Evolutionary conservation across 2,113 vertebrate genomes (phyloP).

Genomic region (Barbus barbus): DNA sequence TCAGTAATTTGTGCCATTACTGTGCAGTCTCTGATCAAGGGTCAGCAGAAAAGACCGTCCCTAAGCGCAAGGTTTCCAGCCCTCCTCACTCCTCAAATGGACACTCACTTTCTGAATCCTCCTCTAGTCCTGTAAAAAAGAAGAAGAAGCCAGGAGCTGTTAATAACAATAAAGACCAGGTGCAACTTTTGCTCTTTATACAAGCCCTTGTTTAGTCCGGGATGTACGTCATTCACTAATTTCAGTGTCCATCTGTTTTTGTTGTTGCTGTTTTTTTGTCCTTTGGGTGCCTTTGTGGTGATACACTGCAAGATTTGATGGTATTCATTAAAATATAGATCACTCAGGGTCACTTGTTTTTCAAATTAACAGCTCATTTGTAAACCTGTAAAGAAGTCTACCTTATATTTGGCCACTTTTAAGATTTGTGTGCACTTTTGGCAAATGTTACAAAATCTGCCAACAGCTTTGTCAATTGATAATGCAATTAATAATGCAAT

Average conservation of each 20-base stretch:
- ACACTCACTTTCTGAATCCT: constrained; percentile 90
- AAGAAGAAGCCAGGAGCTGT: constrained; percentile 97
- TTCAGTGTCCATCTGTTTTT: not conserved
- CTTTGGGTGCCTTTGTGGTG: not conserved
- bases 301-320: not conserved
- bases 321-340: constrained; percentile 2
- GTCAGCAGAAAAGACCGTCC: constrained; percentile 82
- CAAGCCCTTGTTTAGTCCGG: not conserved
- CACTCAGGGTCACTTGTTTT: not conserved
- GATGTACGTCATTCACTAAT: not conserved
- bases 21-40: constrained; percentile 80
- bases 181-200: constrained; percentile 62
- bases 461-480: not conserved
- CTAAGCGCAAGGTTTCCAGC: constrained; percentile 92
- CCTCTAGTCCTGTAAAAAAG: constrained; percentile 91
- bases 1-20: constrained; percentile 22
- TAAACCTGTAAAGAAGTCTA: not conserved
- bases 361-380: not conserved
- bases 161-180: constrained; percentile 95
- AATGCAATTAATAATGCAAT: not conserved
- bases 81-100: constrained; percentile 95
- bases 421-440: not conserved
- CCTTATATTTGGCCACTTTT: not conserved
- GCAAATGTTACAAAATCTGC: not conserved
- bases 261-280: too few species aligned